These are phyloP conservation scores for Philereme vetulata DNA, from an alignment of 2,888 invertebrate genomes.

Conservation along the genomic window DNA sequence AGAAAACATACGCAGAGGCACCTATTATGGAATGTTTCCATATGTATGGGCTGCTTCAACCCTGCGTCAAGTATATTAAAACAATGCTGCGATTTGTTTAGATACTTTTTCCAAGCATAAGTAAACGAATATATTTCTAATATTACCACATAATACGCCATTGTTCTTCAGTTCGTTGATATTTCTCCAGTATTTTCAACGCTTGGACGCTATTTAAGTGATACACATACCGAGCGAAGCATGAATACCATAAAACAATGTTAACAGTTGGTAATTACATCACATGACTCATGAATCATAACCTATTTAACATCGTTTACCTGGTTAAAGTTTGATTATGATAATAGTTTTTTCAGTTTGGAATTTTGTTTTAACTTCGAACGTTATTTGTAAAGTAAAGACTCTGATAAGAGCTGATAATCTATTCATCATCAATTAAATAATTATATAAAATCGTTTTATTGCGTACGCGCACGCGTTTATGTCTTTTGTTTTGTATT, in stretches of 20 bases:
- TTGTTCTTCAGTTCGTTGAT: constrained; percentile 79
- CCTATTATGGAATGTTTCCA: constrained; percentile 45
- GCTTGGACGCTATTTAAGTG: constrained; percentile 73
- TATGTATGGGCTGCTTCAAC: constrained; percentile 60
- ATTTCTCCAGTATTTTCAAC: constrained; percentile 76
- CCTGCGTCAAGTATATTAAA: constrained; percentile 59
- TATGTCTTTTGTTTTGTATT: constrained; percentile 26
- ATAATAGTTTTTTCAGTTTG: constrained; percentile 4
- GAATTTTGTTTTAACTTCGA: not conserved
- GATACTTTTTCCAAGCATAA: constrained; percentile 79
- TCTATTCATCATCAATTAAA: no score
- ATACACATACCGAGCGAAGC: constrained; percentile 73
- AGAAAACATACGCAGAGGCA: constrained; percentile 39
- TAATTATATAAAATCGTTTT: constrained; percentile 7
- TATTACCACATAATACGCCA: constrained; percentile 83
- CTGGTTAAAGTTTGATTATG: constrained; percentile 16
- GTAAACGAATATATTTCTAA: constrained; percentile 81
- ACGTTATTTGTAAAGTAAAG: no score
- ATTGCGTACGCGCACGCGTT: constrained; percentile 32
- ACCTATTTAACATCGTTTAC: constrained; percentile 39
- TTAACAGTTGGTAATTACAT: constrained; percentile 64
- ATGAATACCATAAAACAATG: constrained; percentile 66
- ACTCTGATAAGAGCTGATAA: no score
- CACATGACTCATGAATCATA: constrained; percentile 49
- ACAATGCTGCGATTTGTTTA: constrained; percentile 81